These are phyloP conservation scores for Podarcis cretensis DNA, from an alignment of 2,113 vertebrate genomes.

Conservation along the genomic window DNA sequence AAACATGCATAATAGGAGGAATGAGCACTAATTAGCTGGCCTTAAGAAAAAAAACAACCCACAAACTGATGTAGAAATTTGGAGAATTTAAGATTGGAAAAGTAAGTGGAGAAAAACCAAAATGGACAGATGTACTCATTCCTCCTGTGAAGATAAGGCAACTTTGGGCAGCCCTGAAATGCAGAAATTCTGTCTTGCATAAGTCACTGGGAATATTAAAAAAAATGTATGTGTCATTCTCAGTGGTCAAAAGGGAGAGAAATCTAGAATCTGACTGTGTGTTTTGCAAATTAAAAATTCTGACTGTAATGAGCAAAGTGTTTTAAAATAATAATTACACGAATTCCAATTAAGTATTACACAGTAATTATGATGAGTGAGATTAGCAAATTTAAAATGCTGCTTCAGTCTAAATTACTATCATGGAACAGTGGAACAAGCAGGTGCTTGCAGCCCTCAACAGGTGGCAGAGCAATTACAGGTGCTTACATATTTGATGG, in stretches of 20 bases:
- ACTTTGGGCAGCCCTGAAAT: not conserved
- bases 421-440: conserved; percentile 34
- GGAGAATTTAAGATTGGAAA: too few relatives aligned
- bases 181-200: conserved; percentile 17
- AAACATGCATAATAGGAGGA: too few relatives aligned
- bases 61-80: too few relatives aligned
- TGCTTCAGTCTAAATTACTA: conserved; percentile 49
- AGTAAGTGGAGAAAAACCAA: too few relatives aligned
- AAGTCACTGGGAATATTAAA: conserved; percentile 50
- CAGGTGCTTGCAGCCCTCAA: conserved; percentile 47
- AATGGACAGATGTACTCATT: too few relatives aligned
- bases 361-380: conserved; percentile 74
- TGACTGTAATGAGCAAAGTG: conserved; percentile 66
- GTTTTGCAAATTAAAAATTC: conserved; percentile 73
- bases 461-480: conserved; percentile 43
- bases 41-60: too few relatives aligned
- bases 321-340: conserved; percentile 80
- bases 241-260: conserved; percentile 62
- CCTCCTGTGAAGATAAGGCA: not conserved
- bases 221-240: conserved; percentile 48
- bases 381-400: conserved; percentile 65
- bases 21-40: too few relatives aligned
- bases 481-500: not conserved
- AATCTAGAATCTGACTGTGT: conserved; percentile 51
- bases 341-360: conserved; percentile 67